These are phyloP conservation scores for Coremacera marginata DNA, from an alignment of 2,888 invertebrate genomes.

Conservation along the genomic window DNA sequence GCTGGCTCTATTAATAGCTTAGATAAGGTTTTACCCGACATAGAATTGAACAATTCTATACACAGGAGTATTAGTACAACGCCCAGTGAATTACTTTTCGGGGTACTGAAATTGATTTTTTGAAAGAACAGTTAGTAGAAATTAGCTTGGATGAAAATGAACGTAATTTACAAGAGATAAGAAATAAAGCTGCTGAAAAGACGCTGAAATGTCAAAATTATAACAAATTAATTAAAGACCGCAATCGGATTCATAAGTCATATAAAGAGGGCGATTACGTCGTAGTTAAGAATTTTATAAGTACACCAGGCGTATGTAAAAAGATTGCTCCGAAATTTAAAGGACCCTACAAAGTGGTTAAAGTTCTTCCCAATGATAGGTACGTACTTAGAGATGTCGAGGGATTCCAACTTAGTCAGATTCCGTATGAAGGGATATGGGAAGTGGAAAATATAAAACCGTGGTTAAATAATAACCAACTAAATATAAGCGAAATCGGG, in stretches of 20 bases:
- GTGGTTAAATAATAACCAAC: no score
- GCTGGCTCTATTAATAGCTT: background rate
- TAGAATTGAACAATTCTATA: background rate
- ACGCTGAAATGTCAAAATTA: background rate
- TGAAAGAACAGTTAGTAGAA: background rate
- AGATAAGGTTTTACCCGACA: background rate
- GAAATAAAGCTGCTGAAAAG: no score
- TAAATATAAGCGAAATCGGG: no score
- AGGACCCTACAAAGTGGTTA: background rate
- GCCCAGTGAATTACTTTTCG: background rate
- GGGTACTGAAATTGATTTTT: background rate
- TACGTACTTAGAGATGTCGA: background rate
- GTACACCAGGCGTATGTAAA: background rate
- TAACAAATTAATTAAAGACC: no score
- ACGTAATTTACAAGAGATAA: no score
- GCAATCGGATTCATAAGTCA: background rate
- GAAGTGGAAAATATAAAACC: no score
- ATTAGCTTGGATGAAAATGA: background rate
- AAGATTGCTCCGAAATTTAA: background rate
- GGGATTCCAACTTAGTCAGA: no score
- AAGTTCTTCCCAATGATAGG: background rate
- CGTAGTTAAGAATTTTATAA: background rate
- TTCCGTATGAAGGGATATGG: no score
- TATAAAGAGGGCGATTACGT: background rate
- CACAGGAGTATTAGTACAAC: background rate